Conservation (phyloP, 2,113 vertebrate genomes). For the Potamarius usumacintae region DNA sequence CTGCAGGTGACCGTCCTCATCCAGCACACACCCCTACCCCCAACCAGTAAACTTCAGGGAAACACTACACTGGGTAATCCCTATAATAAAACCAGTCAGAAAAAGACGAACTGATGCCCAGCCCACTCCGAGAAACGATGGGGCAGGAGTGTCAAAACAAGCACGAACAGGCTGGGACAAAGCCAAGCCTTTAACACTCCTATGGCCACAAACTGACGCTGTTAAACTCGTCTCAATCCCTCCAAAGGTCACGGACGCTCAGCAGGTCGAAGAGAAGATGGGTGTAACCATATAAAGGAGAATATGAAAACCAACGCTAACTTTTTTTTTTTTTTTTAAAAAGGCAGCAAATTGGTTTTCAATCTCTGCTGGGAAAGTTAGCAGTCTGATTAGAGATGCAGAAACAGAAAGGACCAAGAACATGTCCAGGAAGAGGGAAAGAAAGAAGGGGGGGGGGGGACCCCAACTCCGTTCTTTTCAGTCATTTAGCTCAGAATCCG, state of each 20-base stretch:
- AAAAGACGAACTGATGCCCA: neutral
- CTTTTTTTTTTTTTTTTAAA: neutral
- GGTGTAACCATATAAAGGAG: neutral
- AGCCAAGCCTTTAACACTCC: neutral
- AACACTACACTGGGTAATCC: neutral
- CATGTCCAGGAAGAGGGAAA: too few species aligned
- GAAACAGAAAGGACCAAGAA: neutral
- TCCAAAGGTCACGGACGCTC: neutral
- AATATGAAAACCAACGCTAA: neutral
- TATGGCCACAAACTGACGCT: neutral
- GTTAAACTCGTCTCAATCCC: neutral
- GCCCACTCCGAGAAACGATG: neutral
- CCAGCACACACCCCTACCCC: too few species aligned
- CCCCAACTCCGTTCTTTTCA: neutral
- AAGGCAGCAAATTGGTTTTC: neutral
- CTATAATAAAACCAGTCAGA: neutral
- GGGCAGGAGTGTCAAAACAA: neutral
- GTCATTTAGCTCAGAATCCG: constrained; percentile 24
- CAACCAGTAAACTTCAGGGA: too few species aligned
- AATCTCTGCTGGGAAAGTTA: neutral
- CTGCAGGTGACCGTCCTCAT: too few species aligned
- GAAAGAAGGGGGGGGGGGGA: too few species aligned
- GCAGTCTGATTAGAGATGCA: neutral
- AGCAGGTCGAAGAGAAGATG: neutral
- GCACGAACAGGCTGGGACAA: constrained; percentile 10